Evolutionary conservation across 2,888 invertebrate species (phyloP), one percentile per base, ranked within the genome.

Genomic region (Drosophila merina): DNA sequence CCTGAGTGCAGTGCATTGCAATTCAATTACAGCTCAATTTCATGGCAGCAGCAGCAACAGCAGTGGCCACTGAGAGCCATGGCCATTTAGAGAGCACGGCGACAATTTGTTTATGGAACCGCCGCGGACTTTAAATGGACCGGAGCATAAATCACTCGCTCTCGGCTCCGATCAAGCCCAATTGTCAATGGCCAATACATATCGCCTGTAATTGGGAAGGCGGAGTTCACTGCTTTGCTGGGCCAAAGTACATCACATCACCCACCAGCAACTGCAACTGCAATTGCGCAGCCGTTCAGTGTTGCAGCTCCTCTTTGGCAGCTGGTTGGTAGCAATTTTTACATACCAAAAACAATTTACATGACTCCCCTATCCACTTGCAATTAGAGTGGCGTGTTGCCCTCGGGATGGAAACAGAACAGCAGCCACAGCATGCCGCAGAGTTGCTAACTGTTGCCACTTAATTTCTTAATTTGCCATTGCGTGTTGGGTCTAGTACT

Each of bases 31-130:
- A 82, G 88, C 82, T 82, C 82, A 82, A 82, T 82, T 82, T 82
- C 88, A 76, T 82, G 87, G 78, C 67, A 71, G 42, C 57, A 28
- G 25, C 64, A 50, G 78, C 67, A 71, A 38, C 58, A 31, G 20
- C 64, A 50, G 44, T 20, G 28, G 36, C 47, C 45, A 28, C 52
- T 52, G 66, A 72, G 70, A 66, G 68, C 69, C 54, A 70, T 70
- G 66, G 70, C 84, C 84, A 79, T 87, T 84, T 87, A 82, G 75
- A 84, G 84, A 71, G 76, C 55, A 54, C 62, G 80, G 88, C 85
- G 81, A 86, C 89, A 89, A 89, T 88, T 89, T 88, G 88, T 89
- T 86, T 89, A 89, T 89, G 89, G 89, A 76, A 78, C 89, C 89
- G 89, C 83, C 88, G 75, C 77, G 75, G 77, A 84, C 89, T 89